These are phyloP conservation scores for Amphilophus citrinellus DNA, from an alignment of 2,113 vertebrate genomes.

Conservation along the genomic window DNA sequence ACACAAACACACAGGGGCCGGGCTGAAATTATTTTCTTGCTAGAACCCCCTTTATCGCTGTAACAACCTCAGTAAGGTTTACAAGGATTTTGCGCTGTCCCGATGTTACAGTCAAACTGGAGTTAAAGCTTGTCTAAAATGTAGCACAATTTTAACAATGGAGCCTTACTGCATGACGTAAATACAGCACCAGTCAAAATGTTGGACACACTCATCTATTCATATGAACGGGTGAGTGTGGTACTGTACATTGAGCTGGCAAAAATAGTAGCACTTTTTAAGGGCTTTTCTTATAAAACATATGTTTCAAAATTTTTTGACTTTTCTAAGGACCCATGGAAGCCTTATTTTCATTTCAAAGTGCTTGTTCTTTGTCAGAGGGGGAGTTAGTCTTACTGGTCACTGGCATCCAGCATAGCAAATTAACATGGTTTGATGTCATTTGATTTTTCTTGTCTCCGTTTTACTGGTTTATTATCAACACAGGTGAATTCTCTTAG, in stretches of 20 bases:
- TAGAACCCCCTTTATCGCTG: too few relatives aligned
- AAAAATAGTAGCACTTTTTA: neutral
- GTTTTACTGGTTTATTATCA: neutral
- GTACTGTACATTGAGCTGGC: too few relatives aligned
- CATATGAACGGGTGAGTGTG: too few relatives aligned
- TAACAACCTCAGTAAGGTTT: neutral
- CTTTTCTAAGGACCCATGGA: neutral
- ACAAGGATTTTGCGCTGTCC: neutral
- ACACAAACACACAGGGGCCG: too few relatives aligned
- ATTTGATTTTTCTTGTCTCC: accelerated
- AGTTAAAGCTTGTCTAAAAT: too few relatives aligned
- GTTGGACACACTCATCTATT: too few relatives aligned
- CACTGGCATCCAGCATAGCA: neutral
- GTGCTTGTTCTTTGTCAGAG: neutral
- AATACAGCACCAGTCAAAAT: too few relatives aligned
- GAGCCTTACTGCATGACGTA: too few relatives aligned
- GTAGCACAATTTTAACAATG: too few relatives aligned
- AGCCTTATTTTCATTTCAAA: neutral
- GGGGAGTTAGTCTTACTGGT: neutral
- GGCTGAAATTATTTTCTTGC: too few relatives aligned
- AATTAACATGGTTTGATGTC: neutral
- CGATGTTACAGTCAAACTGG: too few relatives aligned
- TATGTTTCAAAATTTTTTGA: neutral
- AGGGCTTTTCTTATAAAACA: neutral
- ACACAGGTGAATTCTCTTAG: neutral